These are phyloP conservation scores for Zophobas morio DNA, from an alignment of 1,140 invertebrate species.

Conservation along the genomic window DNA sequence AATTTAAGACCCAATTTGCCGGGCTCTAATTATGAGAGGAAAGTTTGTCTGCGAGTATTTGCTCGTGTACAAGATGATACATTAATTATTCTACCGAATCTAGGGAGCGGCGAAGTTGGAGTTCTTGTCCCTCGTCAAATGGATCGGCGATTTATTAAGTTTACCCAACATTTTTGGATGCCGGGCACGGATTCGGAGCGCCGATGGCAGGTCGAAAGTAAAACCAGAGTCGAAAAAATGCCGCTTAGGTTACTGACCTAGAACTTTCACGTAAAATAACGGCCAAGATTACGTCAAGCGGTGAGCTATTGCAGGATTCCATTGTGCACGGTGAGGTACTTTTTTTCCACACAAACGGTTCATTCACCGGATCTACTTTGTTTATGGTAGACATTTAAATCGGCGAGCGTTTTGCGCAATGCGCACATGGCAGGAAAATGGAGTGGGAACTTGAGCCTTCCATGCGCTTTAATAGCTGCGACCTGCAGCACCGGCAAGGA, in stretches of 20 bases:
- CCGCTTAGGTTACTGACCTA: slow-evolving; percentile 36
- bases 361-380: slow-evolving; percentile 45
- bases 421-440: no score
- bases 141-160: slow-evolving; percentile 26
- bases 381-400: slow-evolving; percentile 46
- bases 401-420: slow-evolving; percentile 16
- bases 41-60: slow-evolving; percentile 20
- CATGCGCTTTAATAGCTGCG: no score
- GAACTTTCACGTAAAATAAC: slow-evolving; percentile 46
- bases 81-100: slow-evolving; percentile 33
- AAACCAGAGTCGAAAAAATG: slow-evolving; percentile 20
- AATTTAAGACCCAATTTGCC: slow-evolving; percentile 38
- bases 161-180: slow-evolving; percentile 7
- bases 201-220: slow-evolving; percentile 11
- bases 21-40: slow-evolving; percentile 30
- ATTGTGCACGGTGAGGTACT: slow-evolving; percentile 27
- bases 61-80: slow-evolving; percentile 34
- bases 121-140: slow-evolving; percentile 8
- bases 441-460: no score
- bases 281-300: slow-evolving; percentile 26
- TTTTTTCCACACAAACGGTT: slow-evolving; percentile 38
- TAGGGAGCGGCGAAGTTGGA: slow-evolving; percentile 10
- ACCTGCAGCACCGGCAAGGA: no score
- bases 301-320: slow-evolving; percentile 37
- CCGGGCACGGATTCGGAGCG: background rate